Base-by-base conservation (phyloP, 2,888 invertebrate genomes). In the Chymomyza caudatula region DNA sequence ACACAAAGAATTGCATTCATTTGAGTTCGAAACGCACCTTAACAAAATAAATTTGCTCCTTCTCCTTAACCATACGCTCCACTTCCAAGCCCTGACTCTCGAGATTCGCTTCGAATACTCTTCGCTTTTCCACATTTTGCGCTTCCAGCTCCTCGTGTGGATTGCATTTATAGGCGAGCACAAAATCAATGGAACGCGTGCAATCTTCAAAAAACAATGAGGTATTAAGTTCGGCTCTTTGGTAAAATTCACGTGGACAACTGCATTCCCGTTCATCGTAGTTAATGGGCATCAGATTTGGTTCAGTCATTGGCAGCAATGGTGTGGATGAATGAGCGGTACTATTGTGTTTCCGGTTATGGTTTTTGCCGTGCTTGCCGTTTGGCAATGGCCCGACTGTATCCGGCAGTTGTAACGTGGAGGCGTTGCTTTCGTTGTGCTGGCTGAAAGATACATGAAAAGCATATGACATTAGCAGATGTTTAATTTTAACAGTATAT, bases 1-100 rank as follows among this genome's bases (percentile, higher is more conserved):
- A 42, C 8, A 19, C n/a, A 2, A 23, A n/a, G 13, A 51, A 8
- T 54, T 2, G 22, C 55, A 29, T 4, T 11, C 23, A 63, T 2
- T 22, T 23, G 13, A 42, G 42, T 57, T 6, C 37, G 8, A 22
- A 3, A 47, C 62, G 58, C 76, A 94, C 94, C 91, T 94, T 98
- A 71, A 96, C 92, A 91, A 96, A 97, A 90, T 94, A 93, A 61
- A 96, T 92, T 65, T 94, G 94, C 74, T 94, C 92, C 67, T 93
- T 93, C 17, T 93, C 92, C 54, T 92, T 89, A 44, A 70, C 91
- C 76, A 94, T 95, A 67, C 93, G 91, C 88, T 96, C 96, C 65
- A 96, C 89, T 78, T 95, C 92, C 54, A 96, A 89, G 0, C 96
- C 96, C 87, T 96, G 96, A 19, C 92, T 92, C 67, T 92, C 91